A percentile compares a stretch with the other conserved stretches of the same genome.
Evolutionary conservation across 2,888 invertebrate genomes (phyloP).

Genomic region (Megalurothrips usitatus): DNA sequence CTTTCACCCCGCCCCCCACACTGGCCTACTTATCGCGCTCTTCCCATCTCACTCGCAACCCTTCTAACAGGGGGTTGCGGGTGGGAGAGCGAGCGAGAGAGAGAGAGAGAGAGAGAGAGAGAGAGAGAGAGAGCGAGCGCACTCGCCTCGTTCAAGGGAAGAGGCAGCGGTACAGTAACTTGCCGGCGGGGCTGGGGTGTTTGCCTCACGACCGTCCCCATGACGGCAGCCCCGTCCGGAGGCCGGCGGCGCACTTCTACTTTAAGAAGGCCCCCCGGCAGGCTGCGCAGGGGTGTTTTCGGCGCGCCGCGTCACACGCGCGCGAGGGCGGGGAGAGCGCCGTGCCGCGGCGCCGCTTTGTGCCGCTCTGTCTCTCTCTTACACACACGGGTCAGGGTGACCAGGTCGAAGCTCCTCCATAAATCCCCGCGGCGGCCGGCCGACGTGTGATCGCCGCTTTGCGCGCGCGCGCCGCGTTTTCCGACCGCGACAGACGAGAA

Average conservation of each 20-base stretch:
- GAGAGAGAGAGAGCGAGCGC: not conserved
- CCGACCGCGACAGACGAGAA: too few relatives aligned
- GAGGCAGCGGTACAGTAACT: not conserved
- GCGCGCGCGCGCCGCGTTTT: too few relatives aligned
- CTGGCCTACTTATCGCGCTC: not conserved
- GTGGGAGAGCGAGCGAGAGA: not conserved
- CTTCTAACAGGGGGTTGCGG: not conserved
- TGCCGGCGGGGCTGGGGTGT: not conserved
- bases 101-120: slow-evolving; percentile 1
- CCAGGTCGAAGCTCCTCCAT: not conserved
- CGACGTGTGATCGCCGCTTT: too few relatives aligned
- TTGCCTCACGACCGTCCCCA: not conserved
- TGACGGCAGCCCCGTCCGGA: not conserved
- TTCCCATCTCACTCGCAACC: not conserved
- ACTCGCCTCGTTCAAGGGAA: not conserved
- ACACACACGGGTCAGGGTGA: not conserved
- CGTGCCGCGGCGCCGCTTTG: too few relatives aligned
- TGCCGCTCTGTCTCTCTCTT: not conserved
- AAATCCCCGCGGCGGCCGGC: not conserved
- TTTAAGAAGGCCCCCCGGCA: too few relatives aligned
- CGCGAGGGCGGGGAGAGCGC: too few relatives aligned
- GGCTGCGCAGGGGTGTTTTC: too few relatives aligned
- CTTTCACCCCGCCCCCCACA: not conserved
- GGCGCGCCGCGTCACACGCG: too few relatives aligned
- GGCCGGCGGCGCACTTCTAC: too few relatives aligned